These are phyloP conservation scores for Drosophila miranda DNA, from an alignment of 1,140 invertebrate genomes.

Conservation along the genomic window DNA sequence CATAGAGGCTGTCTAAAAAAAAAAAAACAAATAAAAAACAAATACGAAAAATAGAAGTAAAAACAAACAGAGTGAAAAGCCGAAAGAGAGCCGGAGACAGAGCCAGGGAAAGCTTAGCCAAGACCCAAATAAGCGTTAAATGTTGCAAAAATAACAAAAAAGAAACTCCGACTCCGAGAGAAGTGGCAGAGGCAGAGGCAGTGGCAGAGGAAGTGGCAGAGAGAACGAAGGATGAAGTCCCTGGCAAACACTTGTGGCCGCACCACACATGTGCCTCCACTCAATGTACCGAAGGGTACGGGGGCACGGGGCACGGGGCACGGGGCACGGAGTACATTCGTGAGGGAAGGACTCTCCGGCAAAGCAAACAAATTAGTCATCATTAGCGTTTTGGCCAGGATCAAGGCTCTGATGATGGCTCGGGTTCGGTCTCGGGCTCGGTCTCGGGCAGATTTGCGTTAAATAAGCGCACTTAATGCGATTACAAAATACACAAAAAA, in stretches of 20 bases:
- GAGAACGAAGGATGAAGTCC: constrained; percentile 28
- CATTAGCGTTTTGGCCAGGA: constrained; percentile 70
- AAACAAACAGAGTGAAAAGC: constrained; percentile 63
- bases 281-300: constrained; percentile 11
- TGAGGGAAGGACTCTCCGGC: constrained; percentile 35
- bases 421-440: constrained; percentile 8
- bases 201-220: constrained; percentile 1
- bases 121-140: constrained; percentile 78
- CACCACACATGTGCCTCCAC: constrained; percentile 65
- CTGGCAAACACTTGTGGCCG: constrained; percentile 72
- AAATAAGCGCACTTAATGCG: constrained; percentile 81
- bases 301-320: not conserved
- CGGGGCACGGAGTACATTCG: not conserved
- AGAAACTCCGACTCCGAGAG: constrained; percentile 3
- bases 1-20: constrained; percentile 46
- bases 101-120: constrained; percentile 66
- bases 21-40: constrained; percentile 35
- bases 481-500: constrained; percentile 62
- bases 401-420: constrained; percentile 23
- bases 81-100: constrained; percentile 1
- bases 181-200: not conserved
- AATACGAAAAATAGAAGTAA: constrained; percentile 51
- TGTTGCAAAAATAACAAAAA: constrained; percentile 79
- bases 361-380: constrained; percentile 80
- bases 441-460: constrained; percentile 74